phyloP scores from a whole-genome alignment of 2,797 vertebrate species.

The Coendou prehensilis region DNA sequence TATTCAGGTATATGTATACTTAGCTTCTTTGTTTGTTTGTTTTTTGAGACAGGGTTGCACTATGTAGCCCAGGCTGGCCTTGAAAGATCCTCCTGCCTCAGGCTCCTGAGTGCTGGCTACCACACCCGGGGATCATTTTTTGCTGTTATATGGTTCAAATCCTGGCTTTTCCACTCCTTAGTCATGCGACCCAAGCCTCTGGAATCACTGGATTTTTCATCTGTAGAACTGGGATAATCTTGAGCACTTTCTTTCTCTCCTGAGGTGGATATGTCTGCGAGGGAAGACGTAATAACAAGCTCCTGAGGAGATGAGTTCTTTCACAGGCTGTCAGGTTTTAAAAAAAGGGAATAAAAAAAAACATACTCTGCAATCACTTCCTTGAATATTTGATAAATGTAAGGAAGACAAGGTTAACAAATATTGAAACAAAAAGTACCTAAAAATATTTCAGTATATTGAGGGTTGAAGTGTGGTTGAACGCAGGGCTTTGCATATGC shows the following conservation, averaged over 20 bases:
- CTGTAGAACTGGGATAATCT: constrained; percentile 14
- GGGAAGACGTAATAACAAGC: background rate
- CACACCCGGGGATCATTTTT: background rate
- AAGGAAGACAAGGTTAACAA: constrained; percentile 19
- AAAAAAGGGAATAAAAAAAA: constrained; percentile 1
- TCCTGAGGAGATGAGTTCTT: background rate
- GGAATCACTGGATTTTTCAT: constrained; percentile 1
- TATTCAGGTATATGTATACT: background rate
- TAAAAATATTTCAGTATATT: background rate
- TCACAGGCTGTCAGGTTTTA: background rate
- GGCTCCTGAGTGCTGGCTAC: background rate
- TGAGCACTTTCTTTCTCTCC: background rate
- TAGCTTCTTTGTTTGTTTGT: background rate
- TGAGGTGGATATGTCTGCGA: background rate
- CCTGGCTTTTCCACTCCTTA: background rate
- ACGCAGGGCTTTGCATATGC: background rate
- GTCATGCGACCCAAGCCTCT: background rate
- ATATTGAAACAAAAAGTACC: background rate
- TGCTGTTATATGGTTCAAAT: constrained; percentile 44
- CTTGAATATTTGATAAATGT: background rate
- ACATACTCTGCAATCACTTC: background rate
- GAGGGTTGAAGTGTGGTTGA: background rate
- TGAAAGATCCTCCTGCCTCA: background rate
- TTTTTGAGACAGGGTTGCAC: background rate
- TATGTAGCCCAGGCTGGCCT: background rate